Base-by-base conservation (phyloP, 1,140 invertebrate species). In the Pseudomyrmex flavicornis region DNA sequence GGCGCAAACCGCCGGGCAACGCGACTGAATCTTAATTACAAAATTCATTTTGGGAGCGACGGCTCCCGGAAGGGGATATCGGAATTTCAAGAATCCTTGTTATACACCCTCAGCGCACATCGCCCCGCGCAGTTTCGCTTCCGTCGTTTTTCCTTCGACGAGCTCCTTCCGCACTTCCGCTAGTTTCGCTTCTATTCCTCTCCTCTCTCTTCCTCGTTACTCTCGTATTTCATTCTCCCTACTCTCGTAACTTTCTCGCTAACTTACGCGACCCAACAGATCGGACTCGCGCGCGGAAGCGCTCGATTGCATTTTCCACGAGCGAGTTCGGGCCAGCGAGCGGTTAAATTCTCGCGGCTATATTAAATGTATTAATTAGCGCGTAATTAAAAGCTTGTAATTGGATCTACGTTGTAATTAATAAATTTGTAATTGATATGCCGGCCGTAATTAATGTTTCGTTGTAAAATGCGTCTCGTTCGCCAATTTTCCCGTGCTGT, bases 11-110 rank as follows among this genome's bases (percentile, higher is more conserved):
- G 63, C 79, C 79, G 66, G 20, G 62, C 74, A 84, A 83, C 66
- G 65, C 69, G 50, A 82, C 82, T 80, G 86, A 88, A 90, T 90
- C 85, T 88, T 88, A 88, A 90, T 90, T 88, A 90, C 82, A 88
- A 90, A 90, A 90, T 90, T 90, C 88, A 90, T 90, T 88, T 88
- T 84, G 65, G 76, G 58, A 83, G 65, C 69, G 75, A 59, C 73
- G 74, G 15, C 35, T 20, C 17, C 17, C n/a, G 12, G 68, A 35
- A 10, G 48, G 10, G 73, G 26, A 15, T 61, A 76, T 46, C 26
- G 85, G 83, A 90, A 90, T 88, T 86, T 86, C 70, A 48, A 79
- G 66, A 79, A 90, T 88, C 68, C 86, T 69, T 79, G 76, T 86
- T 89, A 84, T 35, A 48, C 74, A 58, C 56, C 62, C 22, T 54